phyloP scores from a whole-genome alignment of 2,113 vertebrate genomes.

The Macquaria australasica region DNA sequence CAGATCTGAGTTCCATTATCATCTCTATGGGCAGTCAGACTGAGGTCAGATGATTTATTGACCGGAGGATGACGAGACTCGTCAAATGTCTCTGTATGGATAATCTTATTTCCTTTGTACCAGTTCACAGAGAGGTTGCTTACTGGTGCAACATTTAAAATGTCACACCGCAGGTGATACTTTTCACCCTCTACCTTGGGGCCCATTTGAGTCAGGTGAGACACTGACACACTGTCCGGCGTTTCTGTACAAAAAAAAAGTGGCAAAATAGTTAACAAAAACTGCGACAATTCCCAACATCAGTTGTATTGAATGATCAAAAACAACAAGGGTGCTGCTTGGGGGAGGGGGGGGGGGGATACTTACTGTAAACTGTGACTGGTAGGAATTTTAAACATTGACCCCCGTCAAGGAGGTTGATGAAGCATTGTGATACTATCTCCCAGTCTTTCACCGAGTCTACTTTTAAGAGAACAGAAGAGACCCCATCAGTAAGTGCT shows the following conservation, averaged over 20 bases:
- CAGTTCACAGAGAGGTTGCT: conserved; percentile 50
- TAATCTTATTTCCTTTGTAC: not conserved
- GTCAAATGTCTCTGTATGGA: rapidly evolving
- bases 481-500: too few relatives aligned
- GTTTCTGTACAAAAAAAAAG: conserved; percentile 56
- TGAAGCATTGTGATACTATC: not conserved
- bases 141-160: conserved; percentile 60
- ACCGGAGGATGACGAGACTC: rapidly evolving
- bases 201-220: not conserved
- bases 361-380: conserved; percentile 77
- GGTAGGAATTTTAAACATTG: rapidly evolving
- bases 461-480: conserved; percentile 2
- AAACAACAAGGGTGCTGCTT: rapidly evolving
- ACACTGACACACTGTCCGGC: conserved; percentile 64
- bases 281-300: not conserved
- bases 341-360: not conserved
- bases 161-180: conserved; percentile 62
- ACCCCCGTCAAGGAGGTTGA: rapidly evolving
- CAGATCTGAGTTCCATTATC: conserved; percentile 68
- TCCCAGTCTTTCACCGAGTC: conserved; percentile 4
- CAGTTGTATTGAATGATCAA: not conserved
- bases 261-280: not conserved
- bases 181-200: conserved; percentile 7
- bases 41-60: not conserved
- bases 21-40: rapidly evolving